A percentile compares a stretch with the other conserved stretches of the same genome.
Conservation (phyloP, 1,140 invertebrate species). For the Cataglyphis hispanica region DNA sequence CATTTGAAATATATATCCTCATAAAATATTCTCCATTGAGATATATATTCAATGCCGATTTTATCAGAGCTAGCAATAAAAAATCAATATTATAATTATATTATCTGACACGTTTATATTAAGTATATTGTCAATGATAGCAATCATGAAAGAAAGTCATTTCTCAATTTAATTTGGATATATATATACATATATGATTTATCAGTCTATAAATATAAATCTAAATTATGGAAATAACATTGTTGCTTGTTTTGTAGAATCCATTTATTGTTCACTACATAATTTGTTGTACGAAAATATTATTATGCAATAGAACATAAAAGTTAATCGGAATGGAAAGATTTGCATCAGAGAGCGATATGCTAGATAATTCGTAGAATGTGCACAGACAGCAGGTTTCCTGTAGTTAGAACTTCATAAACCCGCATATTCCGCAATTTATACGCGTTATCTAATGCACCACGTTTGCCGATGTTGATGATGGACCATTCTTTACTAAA, state of each 20-base stretch:
- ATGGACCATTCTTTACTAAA: slow-evolving; percentile 26
- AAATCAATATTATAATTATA: slow-evolving; percentile 2
- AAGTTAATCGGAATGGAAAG: slow-evolving; percentile 79
- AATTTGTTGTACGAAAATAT: slow-evolving; percentile 26
- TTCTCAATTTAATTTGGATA: not conserved
- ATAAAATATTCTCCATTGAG: not conserved
- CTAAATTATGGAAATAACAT: not conserved
- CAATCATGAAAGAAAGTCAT: not conserved
- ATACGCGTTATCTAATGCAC: slow-evolving; percentile 52
- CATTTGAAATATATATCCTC: not conserved
- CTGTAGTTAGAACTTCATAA: slow-evolving; percentile 67
- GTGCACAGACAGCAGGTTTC: slow-evolving; percentile 63
- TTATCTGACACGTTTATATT: not conserved
- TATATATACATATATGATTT: not conserved
- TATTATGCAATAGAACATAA: slow-evolving; percentile 56
- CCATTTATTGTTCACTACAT: slow-evolving; percentile 51
- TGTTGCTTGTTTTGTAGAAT: not conserved
- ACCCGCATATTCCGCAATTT: slow-evolving; percentile 54
- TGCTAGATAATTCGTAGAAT: slow-evolving; percentile 58
- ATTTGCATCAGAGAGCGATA: slow-evolving; percentile 65
- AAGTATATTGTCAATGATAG: not conserved
- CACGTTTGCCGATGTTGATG: slow-evolving; percentile 49
- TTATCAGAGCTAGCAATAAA: not conserved
- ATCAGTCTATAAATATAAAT: not conserved
- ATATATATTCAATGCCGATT: not conserved